Evolutionary conservation across 2,888 invertebrate species (phyloP), one percentile per base, ranked within the genome.

Genomic region (Macroteleia sp.): DNA sequence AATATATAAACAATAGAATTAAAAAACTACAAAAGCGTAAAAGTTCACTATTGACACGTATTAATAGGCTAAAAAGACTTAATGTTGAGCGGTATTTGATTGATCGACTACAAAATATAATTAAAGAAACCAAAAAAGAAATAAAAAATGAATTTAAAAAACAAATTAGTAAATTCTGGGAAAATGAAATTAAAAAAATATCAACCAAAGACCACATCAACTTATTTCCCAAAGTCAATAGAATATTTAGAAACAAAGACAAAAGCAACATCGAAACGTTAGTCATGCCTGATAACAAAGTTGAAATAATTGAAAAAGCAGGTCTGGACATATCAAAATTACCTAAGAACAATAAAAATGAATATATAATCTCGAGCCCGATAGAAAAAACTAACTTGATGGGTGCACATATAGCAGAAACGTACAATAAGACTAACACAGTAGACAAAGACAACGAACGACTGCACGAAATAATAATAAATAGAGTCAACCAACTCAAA

Each of bases 211-310:
- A 62, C 1, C n/a, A 17, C 8, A 48, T 25, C 1, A 62, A 36
- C 17, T 39, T 62, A 5, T 62, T 62, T 14, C 61, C 61, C 1
- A 36, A 46, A 28, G 32, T 62, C 1, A 62, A 62, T 16, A 36
- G 10, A 19, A 62, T 62, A 2, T 62, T 62, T 25, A 22, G 39
- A 12, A 48, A 39, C 30, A 62, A 50, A 3, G 10, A 6, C 3
- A 34, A 25, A 36, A 10, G 3, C 1, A 34, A 20, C 6, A 36
- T 48, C 2, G 46, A 61, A 1, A 42, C 10, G 2, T 12, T 42
- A n/a, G 14, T 14, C 12, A 36, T 36, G 3, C 12, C 3, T 4
- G 4, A 36, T 5, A 36, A 36, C 8, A 14, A 36, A 12, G 8
- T 4, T 5, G 2, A 36, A 12, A 5, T 14, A 36, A 12, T 36